Evolutionary conservation across 1,140 invertebrate genomes (phyloP), one percentile per base, ranked within the genome.

Genomic region (Adoxophyes honmai): DNA sequence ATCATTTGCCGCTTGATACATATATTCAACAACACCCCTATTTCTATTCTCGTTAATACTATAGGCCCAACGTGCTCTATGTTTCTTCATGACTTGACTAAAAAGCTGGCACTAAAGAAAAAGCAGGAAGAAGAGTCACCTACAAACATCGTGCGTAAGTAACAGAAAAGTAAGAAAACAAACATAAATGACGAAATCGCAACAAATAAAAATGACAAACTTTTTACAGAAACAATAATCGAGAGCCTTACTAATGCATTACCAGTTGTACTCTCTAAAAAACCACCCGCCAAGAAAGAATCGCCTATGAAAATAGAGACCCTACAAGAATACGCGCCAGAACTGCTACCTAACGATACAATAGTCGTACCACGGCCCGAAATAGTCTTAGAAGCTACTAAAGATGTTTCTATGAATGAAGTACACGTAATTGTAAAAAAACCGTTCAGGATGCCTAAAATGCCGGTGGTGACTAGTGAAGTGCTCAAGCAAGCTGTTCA

Each of bases 51-150:
- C n/a, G n/a, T n/a, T n/a, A n/a, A n/a, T n/a, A 34, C 55, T 59
- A 15, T 34, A 87, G 84, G 84, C 15, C 76, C 76, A 18, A 75
- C 76, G 8, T 87, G 84, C 66, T 84, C 82, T 4, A 83, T 77
- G 77, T 87, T 84, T 59, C 59, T 87, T n/a, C 70, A 76, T 13
- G 82, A 86, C 59, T 53, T 88, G 16, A 70, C 78, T 11, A 70
- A 72, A 66, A 86, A 76, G 64, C 56, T 87, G 18, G 74, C 70
- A 4, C 61, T 59, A 0, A 84, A 78, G 68, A 84, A 74, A 57
- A 80, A 72, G 55, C 61, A 75, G 59, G 76, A 85, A 60, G 72
- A 74, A 33, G 74, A 83, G 58, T 60, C 55, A 1, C 58, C 78
- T 9, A 74, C 55, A 56, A 79, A 78, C 63, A 73, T 86, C 51